A percentile compares a stretch with the other conserved stretches of the same genome.
phyloP scores from a whole-genome alignment of 1,140 invertebrate species.

The Saxidomus purpurata region DNA sequence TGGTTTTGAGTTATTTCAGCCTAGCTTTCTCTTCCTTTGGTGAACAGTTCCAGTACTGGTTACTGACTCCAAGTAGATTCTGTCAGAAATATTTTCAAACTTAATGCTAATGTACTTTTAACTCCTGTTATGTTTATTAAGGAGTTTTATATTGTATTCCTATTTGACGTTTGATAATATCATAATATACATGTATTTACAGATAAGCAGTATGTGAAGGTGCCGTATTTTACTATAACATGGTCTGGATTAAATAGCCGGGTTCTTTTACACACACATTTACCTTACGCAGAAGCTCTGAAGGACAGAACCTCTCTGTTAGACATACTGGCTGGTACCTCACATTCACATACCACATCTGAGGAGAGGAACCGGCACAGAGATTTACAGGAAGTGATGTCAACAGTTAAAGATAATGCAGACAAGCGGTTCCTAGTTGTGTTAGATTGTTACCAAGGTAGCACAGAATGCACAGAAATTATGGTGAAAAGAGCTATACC shows the following conservation, averaged over 20 bases:
- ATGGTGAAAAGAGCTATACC: constrained; percentile 40
- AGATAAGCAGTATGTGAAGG: background rate
- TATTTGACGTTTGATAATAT: no score
- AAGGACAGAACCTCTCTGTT: background rate
- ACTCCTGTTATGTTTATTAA: no score
- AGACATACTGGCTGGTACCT: constrained; percentile 16
- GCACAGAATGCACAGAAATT: constrained; percentile 16
- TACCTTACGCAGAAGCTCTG: background rate
- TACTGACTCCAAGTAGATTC: no score
- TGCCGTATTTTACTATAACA: constrained; percentile 51
- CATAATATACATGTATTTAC: no score
- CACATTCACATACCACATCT: background rate
- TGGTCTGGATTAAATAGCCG: constrained; percentile 53
- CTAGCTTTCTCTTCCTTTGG: no score
- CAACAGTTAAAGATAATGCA: constrained; percentile 21
- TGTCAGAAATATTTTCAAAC: no score
- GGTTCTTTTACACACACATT: constrained; percentile 42
- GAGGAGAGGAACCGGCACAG: background rate
- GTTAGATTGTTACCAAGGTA: constrained; percentile 52
- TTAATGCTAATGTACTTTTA: no score
- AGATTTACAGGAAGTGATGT: constrained; percentile 22
- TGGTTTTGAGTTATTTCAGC: background rate
- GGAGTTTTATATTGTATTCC: no score
- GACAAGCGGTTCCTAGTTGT: constrained; percentile 51
- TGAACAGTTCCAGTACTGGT: no score